Percentiles rank a stretch among this genome's conserved stretches.
phyloP scores from a whole-genome alignment of 2,113 vertebrate genomes.

The Chelonoidis abingdonii region DNA sequence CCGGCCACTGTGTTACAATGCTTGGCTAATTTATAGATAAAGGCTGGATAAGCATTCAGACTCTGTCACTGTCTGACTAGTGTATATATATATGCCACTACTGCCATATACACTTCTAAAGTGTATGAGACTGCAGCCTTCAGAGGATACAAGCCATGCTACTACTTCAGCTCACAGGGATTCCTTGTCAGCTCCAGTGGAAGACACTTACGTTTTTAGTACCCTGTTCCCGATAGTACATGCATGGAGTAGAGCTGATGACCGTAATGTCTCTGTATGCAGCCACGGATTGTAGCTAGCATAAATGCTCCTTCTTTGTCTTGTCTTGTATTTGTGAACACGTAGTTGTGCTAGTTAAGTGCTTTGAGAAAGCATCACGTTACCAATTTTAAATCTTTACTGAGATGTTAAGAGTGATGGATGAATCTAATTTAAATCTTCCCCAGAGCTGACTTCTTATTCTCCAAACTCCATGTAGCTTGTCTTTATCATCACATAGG shows the following conservation, averaged over 20 bases:
- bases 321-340: neutral
- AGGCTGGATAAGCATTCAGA: accelerated
- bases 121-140: neutral
- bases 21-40: neutral
- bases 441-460: conserved; percentile 61
- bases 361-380: neutral
- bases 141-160: neutral
- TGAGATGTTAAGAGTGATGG: conserved; percentile 59
- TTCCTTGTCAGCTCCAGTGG: accelerated
- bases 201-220: neutral
- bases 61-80: accelerated
- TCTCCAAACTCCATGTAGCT: conserved; percentile 47
- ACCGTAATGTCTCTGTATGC: accelerated
- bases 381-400: neutral
- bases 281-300: accelerated
- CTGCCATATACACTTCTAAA: accelerated
- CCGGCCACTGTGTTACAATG: neutral
- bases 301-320: neutral
- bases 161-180: neutral
- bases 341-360: neutral
- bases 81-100: neutral
- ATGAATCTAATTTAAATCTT: conserved; percentile 71
- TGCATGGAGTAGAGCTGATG: accelerated
- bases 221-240: accelerated
- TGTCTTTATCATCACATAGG: conserved; percentile 58